Evolutionary conservation across 2,888 invertebrate species (phyloP).

Genomic region (Catocala fraxini): DNA sequence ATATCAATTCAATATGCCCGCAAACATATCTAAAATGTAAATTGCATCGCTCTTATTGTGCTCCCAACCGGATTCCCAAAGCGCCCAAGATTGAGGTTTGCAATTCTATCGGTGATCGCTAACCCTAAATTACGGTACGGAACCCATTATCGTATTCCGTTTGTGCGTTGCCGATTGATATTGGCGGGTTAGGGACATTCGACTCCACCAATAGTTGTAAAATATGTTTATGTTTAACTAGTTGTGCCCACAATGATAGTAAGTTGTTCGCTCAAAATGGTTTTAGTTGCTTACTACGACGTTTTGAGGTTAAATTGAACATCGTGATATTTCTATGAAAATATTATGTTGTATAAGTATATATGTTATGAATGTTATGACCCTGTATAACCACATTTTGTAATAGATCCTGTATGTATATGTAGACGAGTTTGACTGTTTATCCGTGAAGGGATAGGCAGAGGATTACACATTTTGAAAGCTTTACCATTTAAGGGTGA

Average conservation of each 20-base stretch:
- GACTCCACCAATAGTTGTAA: slow-evolving; percentile 41
- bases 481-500: too few relatives aligned
- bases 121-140: slow-evolving; percentile 71
- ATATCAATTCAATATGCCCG: slow-evolving; percentile 18
- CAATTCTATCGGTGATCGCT: slow-evolving; percentile 69
- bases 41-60: slow-evolving; percentile 47
- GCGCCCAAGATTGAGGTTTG: slow-evolving; percentile 67
- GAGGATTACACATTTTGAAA: too few relatives aligned
- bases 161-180: slow-evolving; percentile 66
- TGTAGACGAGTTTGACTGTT: too few relatives aligned
- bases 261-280: slow-evolving; percentile 7
- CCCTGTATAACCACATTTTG: too few relatives aligned
- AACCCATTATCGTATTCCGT: slow-evolving; percentile 61
- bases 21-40: slow-evolving; percentile 29
- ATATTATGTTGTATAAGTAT: too few relatives aligned
- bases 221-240: slow-evolving; percentile 40
- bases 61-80: slow-evolving; percentile 43
- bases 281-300: neutral
- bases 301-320: slow-evolving; percentile 6
- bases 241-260: slow-evolving; percentile 7
- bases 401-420: too few relatives aligned
- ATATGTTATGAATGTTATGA: too few relatives aligned
- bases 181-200: slow-evolving; percentile 55
- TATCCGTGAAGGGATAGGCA: too few relatives aligned
- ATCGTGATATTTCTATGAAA: neutral